Base-by-base conservation (phyloP, 2,113 vertebrate species). In the Corythaixoides concolor region DNA sequence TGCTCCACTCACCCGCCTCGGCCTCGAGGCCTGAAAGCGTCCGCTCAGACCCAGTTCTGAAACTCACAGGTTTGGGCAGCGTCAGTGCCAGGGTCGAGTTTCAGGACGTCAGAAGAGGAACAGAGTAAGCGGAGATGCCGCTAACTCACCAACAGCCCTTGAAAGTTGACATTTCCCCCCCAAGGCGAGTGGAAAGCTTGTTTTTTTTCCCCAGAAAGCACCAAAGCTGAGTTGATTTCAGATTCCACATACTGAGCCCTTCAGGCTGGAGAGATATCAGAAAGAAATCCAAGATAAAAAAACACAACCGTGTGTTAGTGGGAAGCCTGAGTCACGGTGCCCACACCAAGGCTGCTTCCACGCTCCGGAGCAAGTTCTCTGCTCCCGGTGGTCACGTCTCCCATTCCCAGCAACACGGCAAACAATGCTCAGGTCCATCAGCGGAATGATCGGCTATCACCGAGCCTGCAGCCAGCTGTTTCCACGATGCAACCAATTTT, bases 1-100 rank as follows among this genome's bases (percentile, higher is more conserved):
- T 1, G 62, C 49, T 72, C 39, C 2, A 39, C 35, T n/a, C 37
- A 27, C 6, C 82, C 87, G n/a, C n/a, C 88, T 47, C 2, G 1
- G 63, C 72, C 75, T 2, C 5, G 3, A 66, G 50, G 28, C 75
- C 63, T 1, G 49, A 7, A 30, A 18, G 23, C 11, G 0, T 26
- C 17, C 1, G 68, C 77, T 52, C 8, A 3, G 39, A 1, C 1
- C 0, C 2, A 3, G 33, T 39, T 68, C 67, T 1, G 39, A 72
- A 50, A 41, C 9, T 10, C 5, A 0, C 0, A 30, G 59, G 7
- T 9, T 3, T 1, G 16, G 63, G 62, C 15, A 2, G 66, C 7
- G 5, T 3, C 9, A 2, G 58, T 2, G 32, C 28, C 2, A 1
- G 47, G 11, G 67, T 35, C 0, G 1, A 0, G 41, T 15, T 15